Percentiles rank a stretch among this genome's conserved stretches.
Evolutionary conservation across 2,888 invertebrate genomes (phyloP).

Genomic region (Synergus laeviventris): DNA sequence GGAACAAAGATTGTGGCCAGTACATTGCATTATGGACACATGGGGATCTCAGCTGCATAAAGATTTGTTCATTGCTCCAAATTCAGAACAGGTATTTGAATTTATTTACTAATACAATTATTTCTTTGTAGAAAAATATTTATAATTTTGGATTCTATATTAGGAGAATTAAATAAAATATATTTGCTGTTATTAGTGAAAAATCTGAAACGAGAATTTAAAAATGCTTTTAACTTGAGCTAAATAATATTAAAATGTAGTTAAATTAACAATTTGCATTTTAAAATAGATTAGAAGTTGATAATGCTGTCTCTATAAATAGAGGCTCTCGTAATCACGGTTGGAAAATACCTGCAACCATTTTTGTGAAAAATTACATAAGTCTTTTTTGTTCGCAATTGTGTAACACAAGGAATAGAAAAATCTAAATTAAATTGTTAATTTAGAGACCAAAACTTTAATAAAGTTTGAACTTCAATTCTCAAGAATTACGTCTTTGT

Average conservation of each 20-base stretch:
- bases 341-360: not conserved
- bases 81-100: slow-evolving; percentile 79
- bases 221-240: not conserved
- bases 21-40: slow-evolving; percentile 94
- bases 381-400: not conserved
- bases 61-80: slow-evolving; percentile 88
- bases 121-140: not conserved
- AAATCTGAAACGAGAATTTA: not conserved
- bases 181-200: no score
- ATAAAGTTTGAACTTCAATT: no score
- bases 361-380: not conserved
- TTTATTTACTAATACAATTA: not conserved
- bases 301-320: not conserved
- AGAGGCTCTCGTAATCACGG: not conserved
- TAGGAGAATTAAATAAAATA: no score
- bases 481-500: no score
- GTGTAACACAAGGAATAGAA: no score
- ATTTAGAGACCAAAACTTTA: no score
- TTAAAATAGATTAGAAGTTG: not conserved
- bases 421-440: no score
- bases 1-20: slow-evolving; percentile 94
- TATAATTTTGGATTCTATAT: no score
- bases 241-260: not conserved
- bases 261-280: not conserved
- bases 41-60: slow-evolving; percentile 95